Conservation (phyloP, 2,797 vertebrate species). For the Protonibea diacanthus region DNA sequence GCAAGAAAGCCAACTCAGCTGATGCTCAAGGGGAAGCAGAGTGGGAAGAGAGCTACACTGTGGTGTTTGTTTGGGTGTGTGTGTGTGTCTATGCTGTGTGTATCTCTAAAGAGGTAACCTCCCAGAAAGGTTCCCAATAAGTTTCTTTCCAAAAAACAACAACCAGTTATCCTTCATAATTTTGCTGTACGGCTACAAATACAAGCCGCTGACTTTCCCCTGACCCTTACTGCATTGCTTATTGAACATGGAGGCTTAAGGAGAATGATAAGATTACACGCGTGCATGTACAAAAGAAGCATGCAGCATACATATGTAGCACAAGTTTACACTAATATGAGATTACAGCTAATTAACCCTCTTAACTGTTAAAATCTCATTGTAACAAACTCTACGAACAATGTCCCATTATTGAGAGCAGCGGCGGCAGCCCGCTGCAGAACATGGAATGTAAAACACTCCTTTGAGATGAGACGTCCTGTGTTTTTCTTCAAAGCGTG, state of each 20-base stretch:
- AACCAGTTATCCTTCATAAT: conserved; percentile 65
- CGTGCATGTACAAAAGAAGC: conserved; percentile 40
- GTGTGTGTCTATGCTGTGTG: conserved; percentile 3
- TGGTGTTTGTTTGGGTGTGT: conserved; percentile 6
- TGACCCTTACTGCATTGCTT: conserved; percentile 53
- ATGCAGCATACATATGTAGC: background rate
- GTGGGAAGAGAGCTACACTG: conserved; percentile 18
- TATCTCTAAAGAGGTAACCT: conserved; percentile 57
- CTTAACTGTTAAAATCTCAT: conserved; percentile 45
- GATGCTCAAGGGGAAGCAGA: conserved; percentile 49
- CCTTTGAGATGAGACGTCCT: conserved; percentile 57
- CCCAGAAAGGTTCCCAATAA: conserved; percentile 67
- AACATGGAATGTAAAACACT: conserved; percentile 66
- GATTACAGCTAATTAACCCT: conserved; percentile 47
- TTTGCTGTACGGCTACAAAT: conserved; percentile 4
- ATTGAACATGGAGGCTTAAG: conserved; percentile 50
- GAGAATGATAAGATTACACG: conserved; percentile 40
- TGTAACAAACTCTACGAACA: conserved; percentile 41
- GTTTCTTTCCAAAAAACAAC: conserved; percentile 60
- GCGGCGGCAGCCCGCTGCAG: conserved; percentile 34
- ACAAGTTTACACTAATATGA: conserved; percentile 27
- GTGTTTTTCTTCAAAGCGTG: conserved; percentile 70
- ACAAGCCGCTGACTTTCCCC: conserved; percentile 61
- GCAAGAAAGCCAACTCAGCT: conserved; percentile 66
- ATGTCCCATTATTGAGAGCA: conserved; percentile 36